Percentiles rank a stretch among this genome's conserved stretches.
Conservation (phyloP, 2,797 vertebrate genomes). For the Paguma larvata region DNA sequence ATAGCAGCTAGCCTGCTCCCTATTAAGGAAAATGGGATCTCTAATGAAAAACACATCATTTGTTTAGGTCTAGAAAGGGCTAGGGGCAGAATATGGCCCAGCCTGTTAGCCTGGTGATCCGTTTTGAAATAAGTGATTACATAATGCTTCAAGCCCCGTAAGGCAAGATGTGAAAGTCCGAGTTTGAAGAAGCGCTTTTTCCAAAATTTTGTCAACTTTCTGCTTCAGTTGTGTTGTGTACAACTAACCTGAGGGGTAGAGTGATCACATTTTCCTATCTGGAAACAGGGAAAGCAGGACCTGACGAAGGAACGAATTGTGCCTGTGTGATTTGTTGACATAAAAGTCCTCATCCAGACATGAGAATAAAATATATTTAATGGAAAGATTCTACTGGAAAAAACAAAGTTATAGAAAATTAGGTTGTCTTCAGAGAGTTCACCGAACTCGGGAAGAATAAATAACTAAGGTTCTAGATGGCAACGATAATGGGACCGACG, state of each 20-base stretch:
- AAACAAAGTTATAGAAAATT: neutral
- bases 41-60: neutral
- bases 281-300: neutral
- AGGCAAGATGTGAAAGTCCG: neutral
- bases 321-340: neutral
- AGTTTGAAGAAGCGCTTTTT: neutral
- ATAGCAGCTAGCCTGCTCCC: neutral
- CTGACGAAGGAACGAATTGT: conserved; percentile 1
- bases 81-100: neutral
- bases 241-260: neutral
- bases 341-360: neutral
- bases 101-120: neutral
- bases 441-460: neutral
- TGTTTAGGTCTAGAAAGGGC: neutral
- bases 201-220: neutral
- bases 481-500: neutral
- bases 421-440: conserved; percentile 33
- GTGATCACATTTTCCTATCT: neutral
- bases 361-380: neutral
- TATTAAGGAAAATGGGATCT: neutral
- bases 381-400: neutral
- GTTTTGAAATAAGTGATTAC: neutral
- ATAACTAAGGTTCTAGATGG: neutral
- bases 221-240: neutral
- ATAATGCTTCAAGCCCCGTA: neutral